Evolutionary conservation across 2,888 invertebrate species (phyloP).

Genomic region (Sarcophaga subvicina): DNA sequence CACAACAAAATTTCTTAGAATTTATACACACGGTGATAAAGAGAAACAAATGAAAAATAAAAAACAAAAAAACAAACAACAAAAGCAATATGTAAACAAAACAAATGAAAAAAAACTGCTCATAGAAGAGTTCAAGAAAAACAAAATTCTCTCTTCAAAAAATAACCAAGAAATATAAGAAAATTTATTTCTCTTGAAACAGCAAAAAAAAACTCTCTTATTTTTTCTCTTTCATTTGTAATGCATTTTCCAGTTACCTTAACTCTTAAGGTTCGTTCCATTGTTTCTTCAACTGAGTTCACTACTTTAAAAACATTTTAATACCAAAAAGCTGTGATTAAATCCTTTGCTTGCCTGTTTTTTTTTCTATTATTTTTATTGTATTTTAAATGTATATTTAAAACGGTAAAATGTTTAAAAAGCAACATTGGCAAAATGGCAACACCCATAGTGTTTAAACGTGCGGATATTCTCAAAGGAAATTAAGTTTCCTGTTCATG

Average conservation of each 20-base stretch:
- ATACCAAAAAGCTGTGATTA: conserved; percentile 48
- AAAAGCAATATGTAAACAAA: neutral
- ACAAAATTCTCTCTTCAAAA: neutral
- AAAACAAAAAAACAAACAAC: neutral
- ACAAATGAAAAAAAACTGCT: neutral
- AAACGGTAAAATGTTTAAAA: neutral
- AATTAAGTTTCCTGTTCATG: conserved; percentile 65
- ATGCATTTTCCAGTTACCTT: no score
- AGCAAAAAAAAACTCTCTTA: neutral
- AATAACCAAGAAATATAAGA: neutral
- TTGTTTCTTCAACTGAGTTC: no score
- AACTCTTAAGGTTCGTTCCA: no score
- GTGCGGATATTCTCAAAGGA: conserved; percentile 63
- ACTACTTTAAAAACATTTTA: neutral
- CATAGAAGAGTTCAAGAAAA: neutral
- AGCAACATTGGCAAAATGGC: neutral
- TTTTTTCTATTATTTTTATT: neutral
- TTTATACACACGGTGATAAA: neutral
- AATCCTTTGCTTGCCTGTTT: conserved; percentile 41
- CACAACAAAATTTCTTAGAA: neutral
- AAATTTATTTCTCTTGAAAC: neutral
- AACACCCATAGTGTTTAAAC: neutral
- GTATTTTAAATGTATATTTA: no score
- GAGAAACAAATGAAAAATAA: neutral
- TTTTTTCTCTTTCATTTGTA: neutral